Conservation (phyloP, 2,888 invertebrate genomes). For the Caenorhabditis becei region DNA sequence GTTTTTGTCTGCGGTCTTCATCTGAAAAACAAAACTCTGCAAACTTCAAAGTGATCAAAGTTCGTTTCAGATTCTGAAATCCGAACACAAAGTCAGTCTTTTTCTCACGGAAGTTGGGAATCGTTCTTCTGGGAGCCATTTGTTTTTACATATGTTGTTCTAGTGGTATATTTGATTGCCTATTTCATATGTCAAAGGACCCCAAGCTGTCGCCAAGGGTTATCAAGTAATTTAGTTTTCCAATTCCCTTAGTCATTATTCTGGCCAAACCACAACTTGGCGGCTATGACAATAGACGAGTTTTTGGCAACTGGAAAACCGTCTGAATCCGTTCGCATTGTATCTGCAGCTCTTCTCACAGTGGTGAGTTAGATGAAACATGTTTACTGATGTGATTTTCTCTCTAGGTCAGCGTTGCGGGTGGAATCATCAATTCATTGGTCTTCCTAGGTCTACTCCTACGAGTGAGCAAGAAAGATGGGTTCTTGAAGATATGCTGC, state of each 20-base stretch:
- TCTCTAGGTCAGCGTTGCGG: constrained; percentile 34
- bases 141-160: too few species aligned
- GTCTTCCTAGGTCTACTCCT: constrained; percentile 20
- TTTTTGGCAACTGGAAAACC: constrained; percentile 38
- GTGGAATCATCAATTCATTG: constrained; percentile 30
- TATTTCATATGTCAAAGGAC: not conserved
- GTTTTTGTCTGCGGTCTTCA: too few species aligned
- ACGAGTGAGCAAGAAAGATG: constrained; percentile 34
- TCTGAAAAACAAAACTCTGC: too few species aligned
- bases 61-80: too few species aligned
- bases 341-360: constrained; percentile 33
- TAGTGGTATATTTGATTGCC: too few species aligned
- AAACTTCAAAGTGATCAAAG: too few species aligned
- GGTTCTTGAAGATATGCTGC: constrained; percentile 57
- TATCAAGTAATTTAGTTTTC: not conserved
- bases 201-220: not conserved
- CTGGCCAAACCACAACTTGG: not conserved
- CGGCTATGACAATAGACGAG: constrained; percentile 36
- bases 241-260: not conserved
- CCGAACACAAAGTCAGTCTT: too few species aligned
- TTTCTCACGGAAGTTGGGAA: not conserved
- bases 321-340: constrained; percentile 27
- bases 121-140: too few species aligned
- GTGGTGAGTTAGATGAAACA: constrained; percentile 17
- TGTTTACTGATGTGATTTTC: not conserved